Base-by-base conservation (phyloP, 2,888 invertebrate genomes). In the Macaria notata region DNA sequence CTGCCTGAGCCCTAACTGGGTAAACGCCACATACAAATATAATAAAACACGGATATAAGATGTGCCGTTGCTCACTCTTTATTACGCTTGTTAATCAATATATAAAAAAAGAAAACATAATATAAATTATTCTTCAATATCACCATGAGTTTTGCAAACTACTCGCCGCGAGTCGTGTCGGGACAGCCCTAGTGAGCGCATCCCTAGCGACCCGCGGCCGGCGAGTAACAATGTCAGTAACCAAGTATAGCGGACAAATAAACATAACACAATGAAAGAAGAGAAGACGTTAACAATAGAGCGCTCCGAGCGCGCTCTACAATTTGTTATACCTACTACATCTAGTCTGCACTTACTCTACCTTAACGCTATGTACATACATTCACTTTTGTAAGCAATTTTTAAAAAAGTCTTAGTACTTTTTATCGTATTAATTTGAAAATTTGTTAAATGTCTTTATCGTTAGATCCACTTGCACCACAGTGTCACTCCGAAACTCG, bases 311-410 rank as follows among this genome's bases (percentile, higher is more conserved):
- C 76, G 77, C 79, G 77, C 75, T 82, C 66, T 82, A 84, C 88
- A 90, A 89, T 90, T 91, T 87, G 90, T 90, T 90, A 88, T 87
- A 86, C 89, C 90, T 90, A 89, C 88, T 91, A 91, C 89, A 87
- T 84, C 89, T 89, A 89, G 76, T 83, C 83, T 83, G 87, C 84
- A 73, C 88, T 88, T 88, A 86, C 65, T 66, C 84, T 86, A 86
- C 81, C 89, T 90, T 89, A 89, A 76, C 79, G 69, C 85, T 89
- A 89, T 88, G 81, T 90, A 90, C 89, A 90, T 89, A 88, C 88
- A 79, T 83, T 78, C 72, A 83, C 79, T 83, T 86, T 84, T 84
- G 78, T 81, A 88, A 90, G 90, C 90, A 81, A 89, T 88, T 84
- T 68, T 76, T 65, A 85, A 88, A 86, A 89, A 90, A 88, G 86